Percentiles rank a stretch among this genome's conserved stretches.
Evolutionary conservation across 53 echinoderm and acorn worm genomes (phyloP).

Genomic region (Holothuria leucospilota): DNA sequence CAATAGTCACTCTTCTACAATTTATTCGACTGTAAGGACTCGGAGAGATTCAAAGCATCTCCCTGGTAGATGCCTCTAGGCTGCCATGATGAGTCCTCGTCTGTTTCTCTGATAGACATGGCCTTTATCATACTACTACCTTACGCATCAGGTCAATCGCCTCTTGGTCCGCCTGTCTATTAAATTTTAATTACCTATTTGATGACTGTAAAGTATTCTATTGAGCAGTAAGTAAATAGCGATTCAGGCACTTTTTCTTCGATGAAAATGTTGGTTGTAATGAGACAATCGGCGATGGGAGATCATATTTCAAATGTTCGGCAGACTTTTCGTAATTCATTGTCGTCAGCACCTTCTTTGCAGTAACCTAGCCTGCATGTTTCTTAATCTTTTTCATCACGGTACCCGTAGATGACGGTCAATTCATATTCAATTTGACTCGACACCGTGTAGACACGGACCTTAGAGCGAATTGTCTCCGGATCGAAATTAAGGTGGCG

Average conservation of each 20-base stretch:
- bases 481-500: conserved; percentile 21
- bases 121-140: no score
- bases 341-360: background rate
- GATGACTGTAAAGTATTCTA: no score
- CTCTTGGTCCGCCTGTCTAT: no score
- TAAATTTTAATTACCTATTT: no score
- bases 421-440: conserved; percentile 34
- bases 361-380: background rate
- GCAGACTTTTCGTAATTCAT: background rate
- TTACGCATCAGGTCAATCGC: no score
- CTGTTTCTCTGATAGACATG: no score
- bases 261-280: background rate
- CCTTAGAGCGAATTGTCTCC: background rate
- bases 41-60: no score
- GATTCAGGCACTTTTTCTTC: conserved; percentile 7
- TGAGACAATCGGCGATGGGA: background rate
- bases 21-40: no score
- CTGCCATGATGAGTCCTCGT: no score
- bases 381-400: background rate
- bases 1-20: no score
- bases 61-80: no score
- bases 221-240: conserved; percentile 1
- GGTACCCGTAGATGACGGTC: background rate
- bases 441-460: background rate
- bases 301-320: conserved; percentile 3